These are phyloP conservation scores for Plecturocebus donacophilus DNA, from an alignment of 2,113 vertebrate genomes.

Conservation along the genomic window DNA sequence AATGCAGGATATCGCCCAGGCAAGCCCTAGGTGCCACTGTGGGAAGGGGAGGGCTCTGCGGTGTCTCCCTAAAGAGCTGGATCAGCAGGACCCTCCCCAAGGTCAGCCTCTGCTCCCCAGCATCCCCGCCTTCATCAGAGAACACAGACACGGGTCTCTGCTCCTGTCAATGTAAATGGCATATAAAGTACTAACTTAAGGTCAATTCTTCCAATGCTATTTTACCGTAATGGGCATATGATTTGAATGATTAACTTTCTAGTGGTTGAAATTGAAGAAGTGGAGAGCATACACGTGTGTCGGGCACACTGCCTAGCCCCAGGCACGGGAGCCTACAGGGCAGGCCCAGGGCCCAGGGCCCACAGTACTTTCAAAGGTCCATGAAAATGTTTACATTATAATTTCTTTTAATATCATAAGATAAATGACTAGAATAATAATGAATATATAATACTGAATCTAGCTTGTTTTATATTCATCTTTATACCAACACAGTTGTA, in stretches of 20 bases:
- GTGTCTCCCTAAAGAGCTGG: background rate
- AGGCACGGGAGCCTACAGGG: background rate
- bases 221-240: background rate
- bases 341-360: background rate
- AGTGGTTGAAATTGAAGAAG: background rate
- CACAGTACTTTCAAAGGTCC: too few species aligned
- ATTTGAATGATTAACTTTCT: background rate
- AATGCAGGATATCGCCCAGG: rapidly evolving
- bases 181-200: background rate
- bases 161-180: background rate
- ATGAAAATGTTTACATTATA: background rate
- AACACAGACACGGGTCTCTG: rapidly evolving
- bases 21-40: rapidly evolving
- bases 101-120: background rate
- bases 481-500: background rate
- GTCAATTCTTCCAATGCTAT: background rate
- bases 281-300: background rate
- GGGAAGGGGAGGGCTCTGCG: rapidly evolving
- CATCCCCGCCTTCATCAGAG: background rate
- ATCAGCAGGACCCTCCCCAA: rapidly evolving
- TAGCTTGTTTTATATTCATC: background rate
- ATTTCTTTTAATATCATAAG: background rate
- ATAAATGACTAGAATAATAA: background rate
- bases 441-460: background rate
- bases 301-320: background rate